Percentiles rank a stretch among this genome's conserved stretches.
These are phyloP conservation scores for Dione juno DNA, from an alignment of 2,888 invertebrate species.

Conservation along the genomic window DNA sequence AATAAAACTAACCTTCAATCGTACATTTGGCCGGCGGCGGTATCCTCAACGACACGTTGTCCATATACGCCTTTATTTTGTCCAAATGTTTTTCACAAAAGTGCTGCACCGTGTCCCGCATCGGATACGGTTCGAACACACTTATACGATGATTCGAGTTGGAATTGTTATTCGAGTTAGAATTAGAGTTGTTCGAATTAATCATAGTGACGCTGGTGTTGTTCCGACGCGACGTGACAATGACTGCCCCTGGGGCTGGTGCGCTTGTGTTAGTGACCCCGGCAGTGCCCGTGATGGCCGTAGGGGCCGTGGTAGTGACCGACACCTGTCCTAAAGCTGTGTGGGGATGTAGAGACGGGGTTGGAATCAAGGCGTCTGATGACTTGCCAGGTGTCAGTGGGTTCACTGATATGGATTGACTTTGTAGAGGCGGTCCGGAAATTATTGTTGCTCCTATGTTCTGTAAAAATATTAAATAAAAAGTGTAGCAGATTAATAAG, in stretches of 20 bases:
- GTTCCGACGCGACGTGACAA: conserved; percentile 85
- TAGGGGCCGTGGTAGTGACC: conserved; percentile 50
- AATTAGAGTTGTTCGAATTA: conserved; percentile 82
- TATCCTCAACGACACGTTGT: conserved; percentile 91
- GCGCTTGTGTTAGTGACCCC: conserved; percentile 36
- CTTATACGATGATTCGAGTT: conserved; percentile 86
- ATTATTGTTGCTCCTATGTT: conserved; percentile 63
- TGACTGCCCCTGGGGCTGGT: conserved; percentile 82
- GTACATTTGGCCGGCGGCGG: conserved; percentile 97
- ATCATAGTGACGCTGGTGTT: conserved; percentile 91
- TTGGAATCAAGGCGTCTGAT: conserved; percentile 64
- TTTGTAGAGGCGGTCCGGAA: conserved; percentile 59
- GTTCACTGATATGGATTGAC: conserved; percentile 73
- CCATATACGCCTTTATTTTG: conserved; percentile 96
- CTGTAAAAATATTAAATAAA: conserved; percentile 51
- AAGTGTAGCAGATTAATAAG: not conserved
- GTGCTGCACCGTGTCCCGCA: conserved; percentile 95
- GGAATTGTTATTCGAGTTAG: conserved; percentile 69
- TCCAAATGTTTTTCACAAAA: conserved; percentile 97
- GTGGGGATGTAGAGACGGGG: conserved; percentile 70
- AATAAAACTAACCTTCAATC: conserved; percentile 89
- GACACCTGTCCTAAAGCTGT: conserved; percentile 71
- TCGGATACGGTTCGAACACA: conserved; percentile 95
- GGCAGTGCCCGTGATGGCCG: conserved; percentile 49
- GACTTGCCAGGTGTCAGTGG: conserved; percentile 71